Percentiles rank a stretch among this genome's conserved stretches.
Evolutionary conservation across 2,888 invertebrate species (phyloP).

Genomic region (Hirtodrosophila duncani): DNA sequence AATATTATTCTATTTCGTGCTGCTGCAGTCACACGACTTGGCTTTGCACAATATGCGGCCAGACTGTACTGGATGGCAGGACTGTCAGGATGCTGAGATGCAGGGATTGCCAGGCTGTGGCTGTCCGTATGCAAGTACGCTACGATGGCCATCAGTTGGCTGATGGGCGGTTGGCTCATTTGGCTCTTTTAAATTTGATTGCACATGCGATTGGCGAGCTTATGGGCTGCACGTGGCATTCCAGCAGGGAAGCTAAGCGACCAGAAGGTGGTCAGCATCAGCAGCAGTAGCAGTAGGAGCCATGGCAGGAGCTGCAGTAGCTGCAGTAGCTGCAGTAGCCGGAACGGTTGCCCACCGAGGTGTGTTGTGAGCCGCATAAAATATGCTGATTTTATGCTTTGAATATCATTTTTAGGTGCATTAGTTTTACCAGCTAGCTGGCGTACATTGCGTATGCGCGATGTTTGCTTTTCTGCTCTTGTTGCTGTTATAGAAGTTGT

Average conservation of each 20-base stretch:
- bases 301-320: conserved; percentile 1
- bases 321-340: background rate
- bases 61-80: background rate
- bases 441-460: conserved; percentile 44
- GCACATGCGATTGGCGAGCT: conserved; percentile 54
- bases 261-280: no score
- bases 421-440: conserved; percentile 30
- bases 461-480: conserved; percentile 25
- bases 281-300: background rate
- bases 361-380: conserved; percentile 21
- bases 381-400: conserved; percentile 50
- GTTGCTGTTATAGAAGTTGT: background rate
- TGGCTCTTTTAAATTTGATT: conserved; percentile 60
- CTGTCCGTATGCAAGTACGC: no score
- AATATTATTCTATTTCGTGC: conserved; percentile 58
- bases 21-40: conserved; percentile 34
- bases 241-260: no score
- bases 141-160: no score
- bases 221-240: conserved; percentile 30
- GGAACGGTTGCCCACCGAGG: background rate
- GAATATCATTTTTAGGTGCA: conserved; percentile 55
- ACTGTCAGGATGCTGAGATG: conserved; percentile 4
- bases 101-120: no score
- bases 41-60: conserved; percentile 18
- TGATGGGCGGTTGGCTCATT: conserved; percentile 52